These are phyloP conservation scores for Cremastinae sp. DNA, from an alignment of 2,888 invertebrate species.

Conservation along the genomic window DNA sequence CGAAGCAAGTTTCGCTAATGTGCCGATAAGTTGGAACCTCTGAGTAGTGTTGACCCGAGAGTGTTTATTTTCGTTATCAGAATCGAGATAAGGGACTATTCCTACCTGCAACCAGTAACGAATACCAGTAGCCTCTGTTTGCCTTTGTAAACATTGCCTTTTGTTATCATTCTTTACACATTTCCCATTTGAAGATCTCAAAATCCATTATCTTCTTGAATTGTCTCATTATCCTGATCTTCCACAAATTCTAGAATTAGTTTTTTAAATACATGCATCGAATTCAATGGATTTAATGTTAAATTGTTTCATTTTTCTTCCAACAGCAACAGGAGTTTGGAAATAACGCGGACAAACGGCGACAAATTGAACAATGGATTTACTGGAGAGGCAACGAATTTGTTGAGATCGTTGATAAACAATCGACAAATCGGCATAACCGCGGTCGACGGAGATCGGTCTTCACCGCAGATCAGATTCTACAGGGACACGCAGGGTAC, in stretches of 20 bases:
- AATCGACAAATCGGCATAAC: constrained; percentile 88
- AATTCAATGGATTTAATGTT: neutral
- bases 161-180: constrained; percentile 44
- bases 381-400: constrained; percentile 87
- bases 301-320: constrained; percentile 9
- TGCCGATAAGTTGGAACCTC: constrained; percentile 1
- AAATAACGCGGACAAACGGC: constrained; percentile 78
- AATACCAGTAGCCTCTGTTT: constrained; percentile 47
- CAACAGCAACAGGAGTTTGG: constrained; percentile 76
- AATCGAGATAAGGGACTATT: constrained; percentile 37
- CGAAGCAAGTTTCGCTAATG: constrained; percentile 31
- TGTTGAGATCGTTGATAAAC: constrained; percentile 88
- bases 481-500: constrained; percentile 82
- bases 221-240: neutral
- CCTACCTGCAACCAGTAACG: constrained; percentile 47
- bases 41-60: neutral
- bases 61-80: constrained; percentile 53
- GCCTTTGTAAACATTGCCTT: constrained; percentile 52
- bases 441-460: constrained; percentile 72
- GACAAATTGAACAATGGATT: constrained; percentile 77
- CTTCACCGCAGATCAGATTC: constrained; percentile 82
- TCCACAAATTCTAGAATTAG: neutral
- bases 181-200: neutral
- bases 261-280: neutral
- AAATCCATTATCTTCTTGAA: neutral